Conservation (phyloP, 1,140 invertebrate genomes). For the Zaprionus lachaisei region DNA sequence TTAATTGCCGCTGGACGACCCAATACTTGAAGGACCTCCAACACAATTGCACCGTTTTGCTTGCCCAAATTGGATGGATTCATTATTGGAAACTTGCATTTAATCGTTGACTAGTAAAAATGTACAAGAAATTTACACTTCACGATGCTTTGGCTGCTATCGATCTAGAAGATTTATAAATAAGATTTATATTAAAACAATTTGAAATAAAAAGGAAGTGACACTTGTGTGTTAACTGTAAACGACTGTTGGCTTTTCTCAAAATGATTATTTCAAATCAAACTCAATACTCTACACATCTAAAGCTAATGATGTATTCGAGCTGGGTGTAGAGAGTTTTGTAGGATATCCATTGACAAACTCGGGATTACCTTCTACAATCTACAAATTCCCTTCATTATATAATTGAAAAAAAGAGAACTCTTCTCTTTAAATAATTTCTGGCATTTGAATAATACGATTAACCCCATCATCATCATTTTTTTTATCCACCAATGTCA, state of each 20-base stretch:
- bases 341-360: no score
- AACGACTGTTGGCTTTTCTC: neutral
- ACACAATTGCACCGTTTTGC: conserved; percentile 65
- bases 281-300: neutral
- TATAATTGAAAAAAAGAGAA: neutral
- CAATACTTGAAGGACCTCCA: conserved; percentile 64
- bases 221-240: neutral
- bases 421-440: neutral
- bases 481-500: conserved; percentile 13
- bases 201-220: conserved; percentile 18
- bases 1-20: conserved; percentile 61
- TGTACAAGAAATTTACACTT: conserved; percentile 43
- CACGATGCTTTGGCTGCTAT: conserved; percentile 17
- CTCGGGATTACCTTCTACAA: no score
- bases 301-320: neutral
- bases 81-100: conserved; percentile 38
- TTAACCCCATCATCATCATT: conserved; percentile 37
- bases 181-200: conserved; percentile 38
- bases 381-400: neutral
- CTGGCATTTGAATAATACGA: conserved; percentile 30
- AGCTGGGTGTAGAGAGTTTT: neutral
- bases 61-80: conserved; percentile 67
- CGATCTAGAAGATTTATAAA: conserved; percentile 55
- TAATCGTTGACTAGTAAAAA: conserved; percentile 32
- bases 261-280: conserved; percentile 7